These are phyloP conservation scores for Eonycteris spelaea DNA, from an alignment of 2,113 vertebrate genomes.

Conservation along the genomic window DNA sequence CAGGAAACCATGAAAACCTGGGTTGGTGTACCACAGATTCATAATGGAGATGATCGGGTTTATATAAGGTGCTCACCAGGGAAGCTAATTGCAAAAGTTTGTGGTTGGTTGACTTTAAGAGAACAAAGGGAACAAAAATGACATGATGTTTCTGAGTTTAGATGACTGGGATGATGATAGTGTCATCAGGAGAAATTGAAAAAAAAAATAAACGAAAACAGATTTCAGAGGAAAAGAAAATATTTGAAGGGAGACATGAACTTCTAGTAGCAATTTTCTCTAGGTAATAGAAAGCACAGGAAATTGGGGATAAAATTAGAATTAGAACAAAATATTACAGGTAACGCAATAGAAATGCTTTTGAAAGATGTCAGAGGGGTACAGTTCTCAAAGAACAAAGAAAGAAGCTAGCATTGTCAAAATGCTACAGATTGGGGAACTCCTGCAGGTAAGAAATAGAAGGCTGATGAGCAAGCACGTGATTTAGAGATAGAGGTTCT, in stretches of 20 bases:
- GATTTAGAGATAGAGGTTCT: neutral
- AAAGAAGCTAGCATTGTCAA: neutral
- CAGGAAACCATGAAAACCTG: neutral
- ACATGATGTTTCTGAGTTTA: neutral
- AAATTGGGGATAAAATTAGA: neutral
- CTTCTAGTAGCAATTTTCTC: neutral
- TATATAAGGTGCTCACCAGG: neutral
- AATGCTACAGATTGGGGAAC: neutral
- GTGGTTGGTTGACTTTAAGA: neutral
- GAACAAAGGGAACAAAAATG: neutral
- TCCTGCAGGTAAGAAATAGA: neutral
- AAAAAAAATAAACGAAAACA: neutral
- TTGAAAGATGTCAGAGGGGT: neutral
- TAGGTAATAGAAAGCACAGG: neutral
- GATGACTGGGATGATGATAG: neutral
- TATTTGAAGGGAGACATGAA: neutral
- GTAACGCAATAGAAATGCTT: neutral
- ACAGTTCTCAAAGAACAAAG: neutral
- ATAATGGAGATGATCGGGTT: neutral
- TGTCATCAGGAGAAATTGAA: neutral
- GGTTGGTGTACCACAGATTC: neutral
- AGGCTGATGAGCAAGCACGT: neutral
- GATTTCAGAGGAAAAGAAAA: neutral
- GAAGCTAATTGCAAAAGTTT: neutral
- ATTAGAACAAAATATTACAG: neutral